Base-by-base conservation (phyloP, 2,797 vertebrate species). In the Apodemus agrarius region DNA sequence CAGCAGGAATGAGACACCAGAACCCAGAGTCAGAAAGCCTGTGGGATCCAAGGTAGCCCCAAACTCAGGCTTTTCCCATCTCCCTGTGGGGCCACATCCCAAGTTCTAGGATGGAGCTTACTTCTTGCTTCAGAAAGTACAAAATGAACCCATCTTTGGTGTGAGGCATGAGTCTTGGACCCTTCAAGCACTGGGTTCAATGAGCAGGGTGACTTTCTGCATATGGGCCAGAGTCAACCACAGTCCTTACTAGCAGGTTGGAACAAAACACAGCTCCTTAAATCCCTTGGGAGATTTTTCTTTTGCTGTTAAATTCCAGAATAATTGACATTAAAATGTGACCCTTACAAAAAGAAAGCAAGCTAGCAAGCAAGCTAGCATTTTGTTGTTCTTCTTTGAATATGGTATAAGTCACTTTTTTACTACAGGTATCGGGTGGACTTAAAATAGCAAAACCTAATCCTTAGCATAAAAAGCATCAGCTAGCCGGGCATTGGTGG, bases 401-500 rank as follows among this genome's bases (percentile, higher is more conserved):
- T 43, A 89, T 86, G 11, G 16, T 67, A 26, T 57, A 65, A 52
- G 63, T 65, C 29, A 65, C 63, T 34, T 34, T 67, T 67, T 85
- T 75, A 75, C 75, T 46, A 21, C 54, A 90, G 40, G 40, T 67
- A n/a, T 85, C 11, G 1, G 26, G 69, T 74, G 52, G 13, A 90
- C n/a, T 11, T 37, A 61, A 94, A 93, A 40, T 29, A 91, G 6
- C 24, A 14, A 17, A 85, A 76, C 26, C 31, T 59, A 46, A 13
- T 59, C 90, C 76, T 67, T 72, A 95, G 78, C 94, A 67, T 61
- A 90, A 94, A 90, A 46, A 59, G 49, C 31, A 89, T 31, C 24
- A 34, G 34, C 54, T 52, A 10, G n/a, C n/a, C n/a, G n/a, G n/a
- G n/a, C n/a, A n/a, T n/a, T n/a, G n/a, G n/a, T n/a, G n/a, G n/a